phyloP scores from a whole-genome alignment of 2,113 vertebrate genomes.

The Aptenodytes patagonicus region DNA sequence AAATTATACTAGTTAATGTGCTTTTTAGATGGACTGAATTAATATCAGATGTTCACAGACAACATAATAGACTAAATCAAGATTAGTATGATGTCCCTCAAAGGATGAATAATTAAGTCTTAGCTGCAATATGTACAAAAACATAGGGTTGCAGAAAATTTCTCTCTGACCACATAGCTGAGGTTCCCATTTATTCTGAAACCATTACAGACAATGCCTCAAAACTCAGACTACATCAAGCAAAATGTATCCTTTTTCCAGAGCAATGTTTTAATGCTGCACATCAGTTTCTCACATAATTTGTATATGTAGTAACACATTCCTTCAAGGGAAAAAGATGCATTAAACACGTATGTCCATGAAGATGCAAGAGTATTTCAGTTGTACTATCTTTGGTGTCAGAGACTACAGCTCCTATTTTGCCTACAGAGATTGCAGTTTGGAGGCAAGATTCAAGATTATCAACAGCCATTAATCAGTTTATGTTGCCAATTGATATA shows the following conservation, averaged over 20 bases:
- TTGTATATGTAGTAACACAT: not conserved
- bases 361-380: not conserved
- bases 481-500: not conserved
- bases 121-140: not conserved
- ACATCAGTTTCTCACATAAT: not conserved
- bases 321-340: not conserved
- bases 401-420: not conserved
- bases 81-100: not conserved
- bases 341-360: not conserved
- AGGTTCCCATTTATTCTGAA: not conserved
- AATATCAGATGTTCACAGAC: slow-evolving; percentile 12
- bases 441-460: not conserved
- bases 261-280: not conserved
- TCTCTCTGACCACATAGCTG: not conserved
- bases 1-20: slow-evolving; percentile 31
- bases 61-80: slow-evolving; percentile 23
- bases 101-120: not conserved
- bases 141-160: not conserved
- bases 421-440: not conserved
- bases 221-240: not conserved
- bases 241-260: not conserved
- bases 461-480: not conserved
- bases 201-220: not conserved
- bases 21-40: slow-evolving; percentile 24
- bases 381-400: not conserved